Percentiles rank a stretch among this genome's conserved stretches.
These are phyloP conservation scores for Muntiacus muntjak DNA, from an alignment of 2,113 vertebrate genomes.

Conservation along the genomic window DNA sequence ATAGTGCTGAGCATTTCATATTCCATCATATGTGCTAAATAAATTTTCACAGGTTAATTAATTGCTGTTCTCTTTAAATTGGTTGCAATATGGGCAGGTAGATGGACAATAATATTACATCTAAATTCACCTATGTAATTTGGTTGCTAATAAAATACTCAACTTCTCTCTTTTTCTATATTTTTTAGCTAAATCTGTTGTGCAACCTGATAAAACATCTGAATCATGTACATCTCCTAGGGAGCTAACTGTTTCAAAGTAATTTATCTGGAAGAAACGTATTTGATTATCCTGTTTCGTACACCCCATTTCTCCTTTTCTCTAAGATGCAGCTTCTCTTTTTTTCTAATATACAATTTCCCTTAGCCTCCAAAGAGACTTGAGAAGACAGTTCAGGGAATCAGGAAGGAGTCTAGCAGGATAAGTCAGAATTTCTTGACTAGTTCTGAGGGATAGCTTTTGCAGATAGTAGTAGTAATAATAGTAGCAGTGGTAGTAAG, in stretches of 20 bases:
- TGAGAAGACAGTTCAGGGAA: background rate
- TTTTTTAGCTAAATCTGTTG: background rate
- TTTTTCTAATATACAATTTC: background rate
- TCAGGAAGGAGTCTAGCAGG: background rate
- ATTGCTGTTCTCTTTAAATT: background rate
- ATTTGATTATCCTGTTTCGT: background rate
- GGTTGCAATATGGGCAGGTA: background rate
- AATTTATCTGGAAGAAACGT: constrained; percentile 13
- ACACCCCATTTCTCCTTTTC: background rate
- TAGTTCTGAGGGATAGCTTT: background rate
- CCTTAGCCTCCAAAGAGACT: background rate
- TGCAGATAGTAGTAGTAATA: background rate
- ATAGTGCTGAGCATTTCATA: background rate
- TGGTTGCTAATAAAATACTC: background rate
- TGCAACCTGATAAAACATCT: background rate
- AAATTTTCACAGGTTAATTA: background rate
- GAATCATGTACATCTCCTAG: background rate
- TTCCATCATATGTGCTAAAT: background rate
- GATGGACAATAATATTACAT: background rate
- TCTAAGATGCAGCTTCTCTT: background rate
- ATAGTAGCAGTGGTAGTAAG: background rate
- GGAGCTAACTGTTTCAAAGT: background rate
- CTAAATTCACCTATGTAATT: background rate
- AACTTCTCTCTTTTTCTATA: background rate
- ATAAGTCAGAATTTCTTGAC: background rate